phyloP scores from a whole-genome alignment of 2,797 vertebrate genomes.

The Onychomys torridus region DNA sequence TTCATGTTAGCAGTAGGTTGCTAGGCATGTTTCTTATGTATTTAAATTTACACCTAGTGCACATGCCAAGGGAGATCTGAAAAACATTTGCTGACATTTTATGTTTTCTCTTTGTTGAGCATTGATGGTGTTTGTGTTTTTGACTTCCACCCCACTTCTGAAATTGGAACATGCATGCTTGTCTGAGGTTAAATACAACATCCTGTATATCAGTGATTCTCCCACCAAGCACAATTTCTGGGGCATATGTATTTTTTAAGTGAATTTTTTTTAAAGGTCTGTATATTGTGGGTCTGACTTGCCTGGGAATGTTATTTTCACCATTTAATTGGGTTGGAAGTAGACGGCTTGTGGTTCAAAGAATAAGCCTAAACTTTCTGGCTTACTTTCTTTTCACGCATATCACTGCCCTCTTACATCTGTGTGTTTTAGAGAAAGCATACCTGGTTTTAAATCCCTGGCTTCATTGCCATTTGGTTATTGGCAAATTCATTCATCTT shows the following conservation, averaged over 20 bases:
- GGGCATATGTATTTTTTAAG: neutral
- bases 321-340: neutral
- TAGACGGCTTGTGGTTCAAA: neutral
- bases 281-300: neutral
- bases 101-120: neutral
- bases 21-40: neutral
- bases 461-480: neutral
- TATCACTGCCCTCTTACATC: neutral
- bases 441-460: neutral
- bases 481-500: constrained; percentile 35
- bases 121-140: neutral
- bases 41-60: neutral
- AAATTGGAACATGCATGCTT: neutral
- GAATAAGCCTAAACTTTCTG: neutral
- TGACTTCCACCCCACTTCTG: neutral
- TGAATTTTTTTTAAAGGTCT: neutral
- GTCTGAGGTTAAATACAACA: neutral
- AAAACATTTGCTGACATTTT: neutral
- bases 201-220: neutral
- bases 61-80: neutral
- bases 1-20: neutral
- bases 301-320: neutral
- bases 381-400: neutral
- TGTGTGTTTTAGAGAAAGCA: neutral
- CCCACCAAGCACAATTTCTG: neutral